Base-by-base conservation (phyloP, 1,140 invertebrate species). In the Pseudoatta argentina region DNA sequence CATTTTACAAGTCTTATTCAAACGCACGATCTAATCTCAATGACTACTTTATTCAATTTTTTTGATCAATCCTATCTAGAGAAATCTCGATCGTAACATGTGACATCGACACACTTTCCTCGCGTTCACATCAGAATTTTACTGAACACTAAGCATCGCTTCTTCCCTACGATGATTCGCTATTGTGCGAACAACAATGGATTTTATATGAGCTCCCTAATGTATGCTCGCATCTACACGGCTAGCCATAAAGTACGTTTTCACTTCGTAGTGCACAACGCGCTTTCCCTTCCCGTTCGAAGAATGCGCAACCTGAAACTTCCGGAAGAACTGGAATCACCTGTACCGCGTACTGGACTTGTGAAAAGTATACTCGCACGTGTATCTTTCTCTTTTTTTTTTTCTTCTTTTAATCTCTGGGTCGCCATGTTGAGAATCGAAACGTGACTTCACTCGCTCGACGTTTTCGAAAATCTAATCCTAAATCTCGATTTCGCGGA, bases 241-340 rank as follows among this genome's bases (percentile, higher is more conserved):
- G 24, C 59, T 72, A 39, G 39, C 27, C 69, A 82, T 59, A 51
- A 39, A 24, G 51, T 39, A 72, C 64, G 79, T 82, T 82, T 81
- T 82, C 79, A 73, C 67, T 82, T 82, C 14, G 24, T 73, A 72
- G 10, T 16, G 48, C 66, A 30, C 24, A 7, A 4, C 30, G 53
- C 39, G 16, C 63, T 83, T 82, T 83, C 69, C 39, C 69, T 83
- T 83, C 79, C 63, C 27, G 79, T 16, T 63, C 44, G 21, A 88
- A 86, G 67, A 85, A 87, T 86, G 77, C 76, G 87, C 86, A 90
- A 92, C 81, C 53, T 83, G 90, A 92, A 71, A 91, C 88, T 92
- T 92, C 91, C 92, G 88, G 88, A 48, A 79, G 85, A 75, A 72
- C 73, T 89, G 83, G 88, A 88, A 88, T 81, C 76, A 61, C 57